These are phyloP conservation scores for Chitala chitala DNA, from an alignment of 2,113 vertebrate species.

Conservation along the genomic window DNA sequence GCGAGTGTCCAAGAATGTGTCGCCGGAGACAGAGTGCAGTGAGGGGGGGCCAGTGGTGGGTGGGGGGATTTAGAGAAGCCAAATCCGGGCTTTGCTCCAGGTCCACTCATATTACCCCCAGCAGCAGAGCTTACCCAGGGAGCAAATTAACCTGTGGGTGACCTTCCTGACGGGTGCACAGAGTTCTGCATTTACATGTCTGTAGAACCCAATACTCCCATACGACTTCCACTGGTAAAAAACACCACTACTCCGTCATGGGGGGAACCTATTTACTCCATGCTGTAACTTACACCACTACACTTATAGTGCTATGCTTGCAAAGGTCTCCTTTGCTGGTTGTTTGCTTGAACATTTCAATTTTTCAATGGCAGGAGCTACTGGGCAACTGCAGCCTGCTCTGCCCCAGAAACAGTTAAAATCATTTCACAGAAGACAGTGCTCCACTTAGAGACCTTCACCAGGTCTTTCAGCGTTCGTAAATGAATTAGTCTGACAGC, in stretches of 20 bases:
- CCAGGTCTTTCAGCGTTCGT: no score
- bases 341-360: not conserved
- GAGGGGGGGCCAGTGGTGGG: not conserved
- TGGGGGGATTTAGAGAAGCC: not conserved
- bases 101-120: slow-evolving; percentile 14
- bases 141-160: slow-evolving; percentile 38
- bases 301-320: not conserved
- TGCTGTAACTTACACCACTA: slow-evolving; percentile 13
- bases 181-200: slow-evolving; percentile 46
- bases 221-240: slow-evolving; percentile 41
- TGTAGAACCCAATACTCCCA: slow-evolving; percentile 40
- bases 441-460: no score
- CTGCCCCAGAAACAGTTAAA: no score
- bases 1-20: slow-evolving; percentile 22
- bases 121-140: not conserved
- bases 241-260: not conserved
- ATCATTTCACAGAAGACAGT: no score
- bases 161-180: slow-evolving; percentile 38
- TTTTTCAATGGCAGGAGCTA: no score
- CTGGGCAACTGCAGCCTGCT: no score
- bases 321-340: not conserved
- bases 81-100: slow-evolving; percentile 12
- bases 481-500: no score
- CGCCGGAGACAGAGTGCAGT: not conserved
- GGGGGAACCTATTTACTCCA: slow-evolving; percentile 14